These are phyloP conservation scores for Enteromius fasciolatus DNA, from an alignment of 2,797 vertebrate species.

Conservation along the genomic window DNA sequence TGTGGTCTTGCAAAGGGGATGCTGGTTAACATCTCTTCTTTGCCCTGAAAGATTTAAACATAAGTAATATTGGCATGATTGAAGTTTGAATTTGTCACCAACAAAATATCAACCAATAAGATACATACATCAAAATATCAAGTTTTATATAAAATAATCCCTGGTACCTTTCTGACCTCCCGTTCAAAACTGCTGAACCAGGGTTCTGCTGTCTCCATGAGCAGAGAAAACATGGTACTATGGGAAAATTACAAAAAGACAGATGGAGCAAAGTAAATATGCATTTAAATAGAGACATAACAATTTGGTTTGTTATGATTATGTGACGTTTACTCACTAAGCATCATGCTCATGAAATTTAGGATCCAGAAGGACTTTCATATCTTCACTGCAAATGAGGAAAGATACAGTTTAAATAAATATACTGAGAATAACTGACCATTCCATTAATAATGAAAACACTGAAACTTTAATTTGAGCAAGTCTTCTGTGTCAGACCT, in stretches of 20 bases:
- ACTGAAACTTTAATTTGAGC: background rate
- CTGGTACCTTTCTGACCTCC: constrained; percentile 89
- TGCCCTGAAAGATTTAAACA: constrained; percentile 79
- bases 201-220: constrained; percentile 97
- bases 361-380: constrained; percentile 92
- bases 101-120: background rate
- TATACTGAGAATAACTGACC: background rate
- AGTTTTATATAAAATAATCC: background rate
- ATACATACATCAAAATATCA: background rate
- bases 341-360: constrained; percentile 94
- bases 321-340: constrained; percentile 83
- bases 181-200: constrained; percentile 98
- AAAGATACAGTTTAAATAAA: background rate
- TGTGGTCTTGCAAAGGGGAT: constrained; percentile 96
- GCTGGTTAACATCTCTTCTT: constrained; percentile 90
- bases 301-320: background rate
- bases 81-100: background rate
- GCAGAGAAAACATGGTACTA: constrained; percentile 93
- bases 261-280: background rate
- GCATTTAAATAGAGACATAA: background rate
- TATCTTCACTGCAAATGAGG: constrained; percentile 85
- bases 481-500: constrained; percentile 77
- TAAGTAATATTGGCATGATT: background rate
- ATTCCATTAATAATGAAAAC: background rate
- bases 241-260: constrained; percentile 52